Percentiles rank a stretch among this genome's conserved stretches.
These are phyloP conservation scores for Mellivora capensis DNA, from an alignment of 2,113 vertebrate genomes.

Conservation along the genomic window DNA sequence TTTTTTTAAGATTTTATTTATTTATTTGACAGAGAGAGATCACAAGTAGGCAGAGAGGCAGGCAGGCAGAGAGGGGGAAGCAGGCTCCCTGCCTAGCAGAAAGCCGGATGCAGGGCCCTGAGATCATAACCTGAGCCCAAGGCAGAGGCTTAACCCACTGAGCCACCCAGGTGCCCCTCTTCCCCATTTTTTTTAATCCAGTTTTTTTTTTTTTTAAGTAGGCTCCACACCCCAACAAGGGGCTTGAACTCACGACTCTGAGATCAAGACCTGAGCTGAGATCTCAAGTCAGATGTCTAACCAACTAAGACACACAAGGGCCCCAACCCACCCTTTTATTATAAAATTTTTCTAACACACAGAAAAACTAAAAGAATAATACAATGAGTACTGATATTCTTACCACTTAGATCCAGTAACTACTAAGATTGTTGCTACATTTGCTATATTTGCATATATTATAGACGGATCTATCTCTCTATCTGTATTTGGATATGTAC, in stretches of 20 bases:
- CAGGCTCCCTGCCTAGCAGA: no score
- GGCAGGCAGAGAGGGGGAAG: no score
- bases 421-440: background rate
- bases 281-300: background rate
- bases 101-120: no score
- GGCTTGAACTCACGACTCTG: background rate
- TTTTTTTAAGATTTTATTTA: no score
- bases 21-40: no score
- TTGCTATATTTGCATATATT: background rate
- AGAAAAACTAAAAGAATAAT: background rate
- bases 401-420: background rate
- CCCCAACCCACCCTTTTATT: background rate
- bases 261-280: background rate
- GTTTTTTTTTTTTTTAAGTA: background rate
- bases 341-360: background rate
- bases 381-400: background rate
- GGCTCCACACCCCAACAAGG: background rate
- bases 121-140: no score
- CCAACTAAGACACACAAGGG: background rate
- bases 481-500: background rate
- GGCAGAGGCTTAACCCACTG: no score
- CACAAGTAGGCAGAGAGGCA: no score
- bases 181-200: background rate
- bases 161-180: background rate
- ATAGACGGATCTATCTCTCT: background rate